A percentile compares a stretch with the other conserved stretches of the same genome.
These are phyloP conservation scores for Sarcophaga carnaria DNA, from an alignment of 2,888 invertebrate species.

Conservation along the genomic window DNA sequence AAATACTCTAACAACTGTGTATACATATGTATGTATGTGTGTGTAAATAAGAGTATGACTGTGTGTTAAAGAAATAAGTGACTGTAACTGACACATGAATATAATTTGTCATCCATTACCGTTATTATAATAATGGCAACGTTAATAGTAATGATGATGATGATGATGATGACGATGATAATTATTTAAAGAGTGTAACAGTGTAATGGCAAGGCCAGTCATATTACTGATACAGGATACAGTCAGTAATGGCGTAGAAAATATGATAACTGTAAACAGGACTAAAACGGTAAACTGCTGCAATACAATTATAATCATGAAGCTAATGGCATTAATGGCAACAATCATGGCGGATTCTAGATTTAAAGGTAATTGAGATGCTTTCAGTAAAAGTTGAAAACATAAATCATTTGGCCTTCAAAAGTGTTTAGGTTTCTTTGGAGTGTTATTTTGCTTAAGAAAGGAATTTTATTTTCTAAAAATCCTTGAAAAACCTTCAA, in stretches of 20 bases:
- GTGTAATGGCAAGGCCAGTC: background rate
- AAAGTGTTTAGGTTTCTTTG: no score
- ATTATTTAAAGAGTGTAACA: background rate
- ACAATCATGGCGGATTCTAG: background rate
- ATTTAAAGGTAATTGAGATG: background rate
- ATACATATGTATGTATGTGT: background rate
- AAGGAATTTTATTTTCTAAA: no score
- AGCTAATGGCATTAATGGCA: background rate
- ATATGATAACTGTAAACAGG: background rate
- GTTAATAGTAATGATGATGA: conserved; percentile 11
- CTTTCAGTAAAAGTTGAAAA: no score
- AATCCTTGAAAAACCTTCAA: no score
- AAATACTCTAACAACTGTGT: background rate
- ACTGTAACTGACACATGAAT: conserved; percentile 39
- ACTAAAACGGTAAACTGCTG: background rate
- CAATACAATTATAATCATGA: background rate
- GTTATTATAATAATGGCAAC: conserved; percentile 33
- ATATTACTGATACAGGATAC: background rate
- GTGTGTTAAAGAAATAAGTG: background rate
- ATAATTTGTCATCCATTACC: conserved; percentile 51
- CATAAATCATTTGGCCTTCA: no score
- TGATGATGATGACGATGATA: background rate
- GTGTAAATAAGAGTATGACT: background rate
- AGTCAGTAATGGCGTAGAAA: background rate
- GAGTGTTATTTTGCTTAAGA: no score